Conservation (phyloP, 2,888 invertebrate species). For the Vandiemenella viatica region DNA sequence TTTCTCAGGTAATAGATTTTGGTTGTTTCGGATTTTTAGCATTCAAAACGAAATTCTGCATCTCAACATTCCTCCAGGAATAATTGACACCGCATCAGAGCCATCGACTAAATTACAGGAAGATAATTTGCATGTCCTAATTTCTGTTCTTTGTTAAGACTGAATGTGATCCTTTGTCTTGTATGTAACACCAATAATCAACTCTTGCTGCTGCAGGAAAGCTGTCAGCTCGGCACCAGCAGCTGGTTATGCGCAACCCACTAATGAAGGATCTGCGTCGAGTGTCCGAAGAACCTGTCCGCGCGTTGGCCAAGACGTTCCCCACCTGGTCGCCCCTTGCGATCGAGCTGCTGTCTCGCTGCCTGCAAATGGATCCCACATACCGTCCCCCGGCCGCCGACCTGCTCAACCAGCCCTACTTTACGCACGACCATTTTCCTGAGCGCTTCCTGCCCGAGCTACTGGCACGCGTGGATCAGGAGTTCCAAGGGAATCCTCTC, state of each 20-base stretch:
- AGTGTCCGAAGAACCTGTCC: constrained; percentile 16
- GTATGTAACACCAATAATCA: no score
- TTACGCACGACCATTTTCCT: constrained; percentile 48
- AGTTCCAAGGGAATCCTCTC: constrained; percentile 40
- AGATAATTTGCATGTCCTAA: no score
- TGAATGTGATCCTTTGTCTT: no score
- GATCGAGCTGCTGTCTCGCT: constrained; percentile 36
- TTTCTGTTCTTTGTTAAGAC: no score
- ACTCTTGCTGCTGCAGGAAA: no score
- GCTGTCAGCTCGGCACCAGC: constrained; percentile 32
- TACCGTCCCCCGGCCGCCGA: constrained; percentile 43
- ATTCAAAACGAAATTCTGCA: no score
- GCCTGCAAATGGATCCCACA: constrained; percentile 40
- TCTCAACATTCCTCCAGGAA: no score
- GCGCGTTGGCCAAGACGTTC: constrained; percentile 27
- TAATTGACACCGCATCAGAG: no score
- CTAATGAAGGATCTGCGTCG: constrained; percentile 30
- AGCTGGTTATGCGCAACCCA: constrained; percentile 30
- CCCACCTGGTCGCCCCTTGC: constrained; percentile 31
- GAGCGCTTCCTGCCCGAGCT: constrained; percentile 50
- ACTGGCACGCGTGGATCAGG: constrained; percentile 44
- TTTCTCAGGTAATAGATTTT: no score
- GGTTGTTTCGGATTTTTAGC: no score
- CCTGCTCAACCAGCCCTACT: constrained; percentile 49
- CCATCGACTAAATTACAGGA: no score